These are phyloP conservation scores for Anastrepha obliqua DNA, from an alignment of 1,140 invertebrate species.

Conservation along the genomic window DNA sequence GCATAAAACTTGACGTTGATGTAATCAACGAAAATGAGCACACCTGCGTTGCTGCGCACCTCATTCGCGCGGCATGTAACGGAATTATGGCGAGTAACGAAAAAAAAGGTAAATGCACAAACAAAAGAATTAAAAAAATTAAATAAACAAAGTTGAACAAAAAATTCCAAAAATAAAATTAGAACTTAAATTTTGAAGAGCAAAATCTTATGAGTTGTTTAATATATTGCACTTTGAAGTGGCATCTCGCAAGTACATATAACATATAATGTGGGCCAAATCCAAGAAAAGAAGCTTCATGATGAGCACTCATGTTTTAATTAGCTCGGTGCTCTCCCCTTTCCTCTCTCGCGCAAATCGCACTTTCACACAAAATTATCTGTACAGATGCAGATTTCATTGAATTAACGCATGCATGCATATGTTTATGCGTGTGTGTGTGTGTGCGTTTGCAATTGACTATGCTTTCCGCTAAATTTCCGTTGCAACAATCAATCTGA, in stretches of 20 bases:
- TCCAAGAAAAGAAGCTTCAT: background rate
- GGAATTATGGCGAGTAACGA: background rate
- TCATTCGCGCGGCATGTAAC: background rate
- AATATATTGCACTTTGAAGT: constrained; percentile 30
- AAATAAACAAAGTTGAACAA: constrained; percentile 19
- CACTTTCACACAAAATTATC: background rate
- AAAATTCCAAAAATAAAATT: background rate
- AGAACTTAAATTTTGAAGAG: constrained; percentile 1
- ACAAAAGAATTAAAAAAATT: background rate
- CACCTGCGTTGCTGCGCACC: constrained; percentile 32
- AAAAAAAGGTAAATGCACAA: background rate
- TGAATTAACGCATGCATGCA: background rate
- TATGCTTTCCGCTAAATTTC: constrained; percentile 20
- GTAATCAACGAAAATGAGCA: constrained; percentile 27
- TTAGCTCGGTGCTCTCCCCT: background rate
- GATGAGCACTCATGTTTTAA: constrained; percentile 20
- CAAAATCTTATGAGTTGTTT: background rate
- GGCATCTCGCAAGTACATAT: background rate
- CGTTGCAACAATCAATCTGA: background rate
- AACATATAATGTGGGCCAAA: background rate
- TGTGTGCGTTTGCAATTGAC: background rate
- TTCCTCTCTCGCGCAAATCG: background rate
- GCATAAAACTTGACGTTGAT: constrained; percentile 27
- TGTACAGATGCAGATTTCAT: background rate
- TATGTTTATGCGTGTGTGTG: background rate